These are phyloP conservation scores for Clusia tigrina DNA, from an alignment of 2,888 invertebrate species.

Conservation along the genomic window DNA sequence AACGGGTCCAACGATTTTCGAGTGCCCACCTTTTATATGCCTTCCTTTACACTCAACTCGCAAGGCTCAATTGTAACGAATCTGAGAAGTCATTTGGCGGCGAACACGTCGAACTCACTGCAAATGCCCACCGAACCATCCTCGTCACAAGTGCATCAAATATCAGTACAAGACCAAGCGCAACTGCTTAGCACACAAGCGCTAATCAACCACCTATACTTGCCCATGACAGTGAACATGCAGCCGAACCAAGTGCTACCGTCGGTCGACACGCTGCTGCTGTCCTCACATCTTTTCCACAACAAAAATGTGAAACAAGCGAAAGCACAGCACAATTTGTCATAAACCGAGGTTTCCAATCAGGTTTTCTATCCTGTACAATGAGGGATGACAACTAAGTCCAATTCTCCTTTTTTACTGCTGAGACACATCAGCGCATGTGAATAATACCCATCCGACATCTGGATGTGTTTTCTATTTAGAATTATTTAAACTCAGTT, in stretches of 20 bases:
- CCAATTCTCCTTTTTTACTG: no score
- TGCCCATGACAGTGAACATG: conserved; percentile 52
- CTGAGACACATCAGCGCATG: no score
- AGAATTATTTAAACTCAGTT: no score
- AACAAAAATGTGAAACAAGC: conserved; percentile 31
- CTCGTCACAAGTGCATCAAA: conserved; percentile 24
- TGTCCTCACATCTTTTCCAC: conserved; percentile 44
- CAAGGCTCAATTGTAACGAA: conserved; percentile 22
- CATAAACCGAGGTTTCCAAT: neutral
- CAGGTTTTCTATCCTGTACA: no score
- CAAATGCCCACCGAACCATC: conserved; percentile 28
- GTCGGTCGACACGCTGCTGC: conserved; percentile 61
- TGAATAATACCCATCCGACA: no score
- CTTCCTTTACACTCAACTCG: conserved; percentile 7
- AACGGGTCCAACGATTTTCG: neutral
- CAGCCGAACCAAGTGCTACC: conserved; percentile 58
- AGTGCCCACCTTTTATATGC: conserved; percentile 10
- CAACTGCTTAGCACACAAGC: no score
- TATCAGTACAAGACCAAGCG: conserved; percentile 27
- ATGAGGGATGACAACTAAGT: no score
- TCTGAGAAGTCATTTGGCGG: conserved; percentile 31
- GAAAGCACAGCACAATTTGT: neutral
- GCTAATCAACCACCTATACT: conserved; percentile 40
- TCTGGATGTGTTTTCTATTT: no score
- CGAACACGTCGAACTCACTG: conserved; percentile 29